phyloP scores from a whole-genome alignment of 1,140 invertebrate genomes.

The Drosophila trapezifrons region DNA sequence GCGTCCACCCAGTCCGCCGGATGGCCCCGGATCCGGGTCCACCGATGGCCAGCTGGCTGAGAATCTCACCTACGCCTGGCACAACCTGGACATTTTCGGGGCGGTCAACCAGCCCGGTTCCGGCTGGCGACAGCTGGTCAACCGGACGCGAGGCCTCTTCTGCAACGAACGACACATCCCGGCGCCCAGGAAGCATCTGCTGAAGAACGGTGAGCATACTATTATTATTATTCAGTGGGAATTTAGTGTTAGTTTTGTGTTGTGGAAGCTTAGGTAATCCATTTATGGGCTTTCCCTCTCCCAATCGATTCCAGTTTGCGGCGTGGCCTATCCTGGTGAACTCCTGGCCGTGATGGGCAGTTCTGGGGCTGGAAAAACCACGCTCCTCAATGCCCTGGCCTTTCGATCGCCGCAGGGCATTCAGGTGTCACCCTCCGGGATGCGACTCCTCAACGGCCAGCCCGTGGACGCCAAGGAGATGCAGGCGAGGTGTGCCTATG shows the following conservation, averaged over 20 bases:
- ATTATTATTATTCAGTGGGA: not conserved
- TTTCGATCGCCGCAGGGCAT: conserved; percentile 89
- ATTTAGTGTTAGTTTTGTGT: not conserved
- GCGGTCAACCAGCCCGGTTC: conserved; percentile 76
- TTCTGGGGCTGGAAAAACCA: conserved; percentile 98
- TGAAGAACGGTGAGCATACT: conserved; percentile 86
- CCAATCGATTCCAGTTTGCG: conserved; percentile 87
- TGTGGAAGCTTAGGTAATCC: too few relatives aligned
- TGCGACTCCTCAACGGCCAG: conserved; percentile 89
- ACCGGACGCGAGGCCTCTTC: conserved; percentile 84
- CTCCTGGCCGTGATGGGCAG: conserved; percentile 96
- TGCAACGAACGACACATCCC: conserved; percentile 83
- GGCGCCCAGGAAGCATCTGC: conserved; percentile 87
- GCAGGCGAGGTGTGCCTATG: conserved; percentile 94
- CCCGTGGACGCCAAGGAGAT: conserved; percentile 88
- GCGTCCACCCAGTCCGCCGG: conserved; percentile 38
- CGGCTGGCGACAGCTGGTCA: conserved; percentile 80
- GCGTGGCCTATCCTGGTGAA: conserved; percentile 94
- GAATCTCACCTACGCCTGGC: conserved; percentile 89
- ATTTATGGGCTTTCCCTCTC: too few relatives aligned
- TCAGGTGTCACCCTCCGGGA: conserved; percentile 70
- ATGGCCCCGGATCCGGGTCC: conserved; percentile 15
- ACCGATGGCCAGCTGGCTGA: conserved; percentile 69
- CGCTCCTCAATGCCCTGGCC: conserved; percentile 95
- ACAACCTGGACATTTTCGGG: conserved; percentile 88